Evolutionary conservation across 2,888 invertebrate species (phyloP), one percentile per base, ranked within the genome.

Genomic region (Halocaridina rubra): DNA sequence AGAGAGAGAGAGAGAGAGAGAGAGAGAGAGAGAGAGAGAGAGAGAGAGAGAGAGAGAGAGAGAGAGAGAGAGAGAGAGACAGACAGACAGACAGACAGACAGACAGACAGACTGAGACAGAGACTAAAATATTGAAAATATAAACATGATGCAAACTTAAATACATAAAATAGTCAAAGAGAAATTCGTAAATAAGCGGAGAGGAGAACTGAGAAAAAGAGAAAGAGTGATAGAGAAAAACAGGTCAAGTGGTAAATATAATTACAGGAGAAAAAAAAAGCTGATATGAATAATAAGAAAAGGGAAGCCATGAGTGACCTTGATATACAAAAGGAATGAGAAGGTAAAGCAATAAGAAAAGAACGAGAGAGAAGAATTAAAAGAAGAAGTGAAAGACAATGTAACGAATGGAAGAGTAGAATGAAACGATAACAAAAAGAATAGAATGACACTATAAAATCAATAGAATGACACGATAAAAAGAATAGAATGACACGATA

Each of bases 1-100:
- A 67, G 67, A 67, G 67, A 27, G 67, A 27, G 3, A 33, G 59
- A 33, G 33, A 74, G 72, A 74, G 72, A 74, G 72, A 74, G 72
- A 74, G 72, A 74, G 72, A 74, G 72, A 74, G 72, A 74, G 72
- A 74, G 72, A 74, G 72, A 74, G 33, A 53, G 33, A 22, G 33
- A 32, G 33, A 53, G 33, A 53, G 27, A 32, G 53, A 53, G 75
- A 53, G 75, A 75, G 57, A 75, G 75, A 57, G 75, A 57, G 75
- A 75, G 75, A 75, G 75, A 75, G 75, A 75, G 75, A 75, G 75
- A 75, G 57, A 75, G 57, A 75, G 71, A 71, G 71, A 61, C 19
- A 3, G 22, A n/a, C 27, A 13, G 27, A 4, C 61, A 8, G 22
- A 13, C 27, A 22, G 22, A 61, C 13, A 0, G 19, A 61, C 1